These are phyloP conservation scores for Nestor notabilis DNA, from an alignment of 2,113 vertebrate genomes.

Conservation along the genomic window DNA sequence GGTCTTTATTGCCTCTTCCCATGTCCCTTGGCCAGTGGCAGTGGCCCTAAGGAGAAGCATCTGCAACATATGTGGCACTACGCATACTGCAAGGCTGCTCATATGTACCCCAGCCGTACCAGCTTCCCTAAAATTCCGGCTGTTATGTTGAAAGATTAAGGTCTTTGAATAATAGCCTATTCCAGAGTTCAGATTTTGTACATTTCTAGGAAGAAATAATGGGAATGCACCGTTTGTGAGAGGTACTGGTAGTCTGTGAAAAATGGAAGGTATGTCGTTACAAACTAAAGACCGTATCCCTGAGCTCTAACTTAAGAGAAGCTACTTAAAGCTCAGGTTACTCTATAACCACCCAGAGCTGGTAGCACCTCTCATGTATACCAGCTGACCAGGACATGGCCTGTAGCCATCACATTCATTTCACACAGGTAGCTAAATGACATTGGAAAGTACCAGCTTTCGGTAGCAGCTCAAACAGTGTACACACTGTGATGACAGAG, in stretches of 20 bases:
- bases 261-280: background rate
- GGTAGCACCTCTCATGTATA: background rate
- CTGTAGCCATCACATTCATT: background rate
- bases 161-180: background rate
- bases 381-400: background rate
- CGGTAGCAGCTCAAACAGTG: background rate
- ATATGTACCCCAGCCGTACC: rapidly evolving
- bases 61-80: rapidly evolving
- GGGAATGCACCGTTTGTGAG: background rate
- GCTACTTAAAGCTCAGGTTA: background rate
- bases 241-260: background rate
- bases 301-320: background rate
- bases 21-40: background rate
- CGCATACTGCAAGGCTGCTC: background rate
- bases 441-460: background rate
- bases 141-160: background rate
- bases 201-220: background rate
- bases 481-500: background rate
- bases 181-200: background rate
- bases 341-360: background rate
- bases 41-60: background rate
- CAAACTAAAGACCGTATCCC: rapidly evolving
- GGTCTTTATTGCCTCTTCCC: background rate
- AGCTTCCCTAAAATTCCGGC: background rate
- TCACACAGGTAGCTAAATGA: background rate